These are phyloP conservation scores for Polymixis lichenea DNA, from an alignment of 2,888 invertebrate species.

Conservation along the genomic window DNA sequence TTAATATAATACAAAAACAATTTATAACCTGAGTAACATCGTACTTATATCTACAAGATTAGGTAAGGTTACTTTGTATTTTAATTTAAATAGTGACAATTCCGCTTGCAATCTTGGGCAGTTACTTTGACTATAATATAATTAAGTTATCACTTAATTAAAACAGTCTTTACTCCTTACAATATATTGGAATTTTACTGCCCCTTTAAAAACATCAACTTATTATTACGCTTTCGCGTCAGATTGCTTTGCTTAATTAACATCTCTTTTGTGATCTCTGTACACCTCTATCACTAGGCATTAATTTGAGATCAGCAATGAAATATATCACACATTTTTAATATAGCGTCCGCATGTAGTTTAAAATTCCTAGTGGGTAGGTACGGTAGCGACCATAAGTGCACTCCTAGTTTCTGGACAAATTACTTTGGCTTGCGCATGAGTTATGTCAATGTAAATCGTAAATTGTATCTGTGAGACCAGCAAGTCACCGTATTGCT, in stretches of 20 bases:
- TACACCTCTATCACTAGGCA: neutral
- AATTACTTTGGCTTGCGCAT: neutral
- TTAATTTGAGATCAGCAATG: conserved; percentile 23
- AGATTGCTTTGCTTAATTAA: neutral
- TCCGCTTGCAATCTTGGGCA: neutral
- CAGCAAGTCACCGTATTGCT: neutral
- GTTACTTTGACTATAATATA: neutral
- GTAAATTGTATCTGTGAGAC: neutral
- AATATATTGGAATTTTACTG: conserved; percentile 4
- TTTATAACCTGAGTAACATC: conserved; percentile 10
- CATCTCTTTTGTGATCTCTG: conserved; percentile 1
- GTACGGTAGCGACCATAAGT: conserved; percentile 3
- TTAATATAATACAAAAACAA: conserved; percentile 31
- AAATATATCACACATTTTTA: conserved; percentile 14
- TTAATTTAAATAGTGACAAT: conserved; percentile 23
- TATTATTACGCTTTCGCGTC: too few relatives aligned
- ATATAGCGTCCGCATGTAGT: neutral
- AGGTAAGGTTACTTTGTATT: neutral
- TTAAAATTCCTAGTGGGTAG: neutral
- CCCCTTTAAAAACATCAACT: neutral
- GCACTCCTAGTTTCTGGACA: neutral
- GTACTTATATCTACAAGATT: conserved; percentile 9
- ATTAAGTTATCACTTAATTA: conserved; percentile 1
- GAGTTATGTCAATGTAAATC: neutral
- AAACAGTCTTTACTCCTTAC: neutral